These are phyloP conservation scores for Anoplophora glabripennis DNA, from an alignment of 1,140 invertebrate species.

Conservation along the genomic window DNA sequence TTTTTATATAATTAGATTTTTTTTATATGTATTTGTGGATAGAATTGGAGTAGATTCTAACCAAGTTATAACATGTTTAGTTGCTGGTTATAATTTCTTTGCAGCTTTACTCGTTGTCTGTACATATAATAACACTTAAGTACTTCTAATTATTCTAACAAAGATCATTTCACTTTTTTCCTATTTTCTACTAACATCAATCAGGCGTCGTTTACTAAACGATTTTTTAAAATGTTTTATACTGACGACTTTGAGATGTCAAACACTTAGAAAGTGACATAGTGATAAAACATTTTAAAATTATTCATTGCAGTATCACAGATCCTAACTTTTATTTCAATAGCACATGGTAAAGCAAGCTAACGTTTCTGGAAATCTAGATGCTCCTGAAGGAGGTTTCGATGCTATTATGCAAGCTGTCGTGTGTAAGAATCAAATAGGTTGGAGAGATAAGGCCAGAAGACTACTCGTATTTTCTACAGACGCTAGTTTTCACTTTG, in stretches of 20 bases:
- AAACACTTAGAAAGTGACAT: background rate
- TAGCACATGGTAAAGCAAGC: constrained; percentile 52
- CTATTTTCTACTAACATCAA: background rate
- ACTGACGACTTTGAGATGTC: background rate
- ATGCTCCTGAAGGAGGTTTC: constrained; percentile 73
- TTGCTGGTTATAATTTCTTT: no score
- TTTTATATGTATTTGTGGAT: no score
- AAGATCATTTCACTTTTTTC: background rate
- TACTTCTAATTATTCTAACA: background rate
- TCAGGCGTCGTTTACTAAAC: background rate
- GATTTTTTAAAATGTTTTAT: background rate
- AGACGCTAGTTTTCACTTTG: constrained; percentile 60
- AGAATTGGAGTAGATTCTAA: no score
- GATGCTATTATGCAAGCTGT: constrained; percentile 78
- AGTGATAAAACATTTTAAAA: background rate
- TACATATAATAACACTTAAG: no score
- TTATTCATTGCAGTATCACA: background rate
- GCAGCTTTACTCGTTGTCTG: no score
- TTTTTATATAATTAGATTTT: no score
- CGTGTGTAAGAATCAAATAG: constrained; percentile 60
- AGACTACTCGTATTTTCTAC: constrained; percentile 63
- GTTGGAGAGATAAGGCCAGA: constrained; percentile 61
- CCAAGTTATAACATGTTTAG: no score
- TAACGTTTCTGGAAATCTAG: constrained; percentile 66
- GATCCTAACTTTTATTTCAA: background rate